A percentile compares a stretch with the other conserved stretches of the same genome.
These are phyloP conservation scores for Bombyx mori DNA, from an alignment of 1,140 invertebrate genomes.

Conservation along the genomic window ASM3026992v2 NC_085107.1:8127001-8127500, in stretches of 20 bases:
- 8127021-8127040: slow-evolving; percentile 11
- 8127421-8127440: no score
- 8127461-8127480: no score
- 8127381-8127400: no score
- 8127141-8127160: neutral
- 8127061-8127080: slow-evolving; percentile 15
- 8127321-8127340: neutral
- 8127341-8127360: no score
- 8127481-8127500: no score
- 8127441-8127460: no score
- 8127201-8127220: slow-evolving; percentile 10
- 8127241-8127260: neutral
- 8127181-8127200: neutral
- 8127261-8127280: slow-evolving; percentile 14
- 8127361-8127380: no score
- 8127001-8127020: slow-evolving; percentile 11
- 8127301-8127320: slow-evolving; percentile 7
- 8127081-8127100: slow-evolving; percentile 6
- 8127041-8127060: slow-evolving; percentile 14
- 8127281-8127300: slow-evolving; percentile 14
- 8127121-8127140: no score
- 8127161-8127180: no score
- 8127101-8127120: slow-evolving; percentile 4
- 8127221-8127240: slow-evolving; percentile 4
- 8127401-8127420: no score